A percentile compares a stretch with the other conserved stretches of the same genome.
Conservation (phyloP, 2,888 invertebrate genomes). For the Dorcus parallelipipedus region DNA sequence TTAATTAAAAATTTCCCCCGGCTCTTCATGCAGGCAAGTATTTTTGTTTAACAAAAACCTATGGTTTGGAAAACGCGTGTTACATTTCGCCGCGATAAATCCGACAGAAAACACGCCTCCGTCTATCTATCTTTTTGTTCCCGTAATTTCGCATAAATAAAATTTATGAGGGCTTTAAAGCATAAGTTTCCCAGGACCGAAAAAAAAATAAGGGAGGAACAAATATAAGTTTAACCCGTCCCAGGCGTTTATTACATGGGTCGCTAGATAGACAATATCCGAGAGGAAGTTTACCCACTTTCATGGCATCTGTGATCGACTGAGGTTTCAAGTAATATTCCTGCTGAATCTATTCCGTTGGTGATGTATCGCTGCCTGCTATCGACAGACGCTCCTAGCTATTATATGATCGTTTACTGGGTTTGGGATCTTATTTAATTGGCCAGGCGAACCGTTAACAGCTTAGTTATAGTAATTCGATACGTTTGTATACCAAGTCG, state of each 20-base stretch:
- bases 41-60: no score
- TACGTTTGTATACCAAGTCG: neutral
- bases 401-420: constrained; percentile 18
- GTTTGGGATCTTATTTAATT: constrained; percentile 9
- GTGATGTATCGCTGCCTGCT: constrained; percentile 13
- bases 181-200: constrained; percentile 2
- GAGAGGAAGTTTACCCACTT: constrained; percentile 28
- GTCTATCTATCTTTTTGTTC: constrained; percentile 10
- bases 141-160: constrained; percentile 14
- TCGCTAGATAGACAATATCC: constrained; percentile 30
- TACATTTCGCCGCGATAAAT: no score
- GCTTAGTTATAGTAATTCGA: neutral
- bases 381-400: constrained; percentile 17
- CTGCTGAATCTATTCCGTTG: neutral
- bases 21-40: no score
- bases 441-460: constrained; percentile 7
- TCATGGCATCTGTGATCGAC: constrained; percentile 7
- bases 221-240: constrained; percentile 16
- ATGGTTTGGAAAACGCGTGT: no score
- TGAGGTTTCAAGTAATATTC: constrained; percentile 8
- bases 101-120: constrained; percentile 3
- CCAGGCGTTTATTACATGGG: constrained; percentile 28
- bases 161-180: constrained; percentile 10
- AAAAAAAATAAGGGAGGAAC: constrained; percentile 10
- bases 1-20: no score